Conservation (phyloP, 2,888 invertebrate genomes). For the Chaitophorus viminalis region DNA sequence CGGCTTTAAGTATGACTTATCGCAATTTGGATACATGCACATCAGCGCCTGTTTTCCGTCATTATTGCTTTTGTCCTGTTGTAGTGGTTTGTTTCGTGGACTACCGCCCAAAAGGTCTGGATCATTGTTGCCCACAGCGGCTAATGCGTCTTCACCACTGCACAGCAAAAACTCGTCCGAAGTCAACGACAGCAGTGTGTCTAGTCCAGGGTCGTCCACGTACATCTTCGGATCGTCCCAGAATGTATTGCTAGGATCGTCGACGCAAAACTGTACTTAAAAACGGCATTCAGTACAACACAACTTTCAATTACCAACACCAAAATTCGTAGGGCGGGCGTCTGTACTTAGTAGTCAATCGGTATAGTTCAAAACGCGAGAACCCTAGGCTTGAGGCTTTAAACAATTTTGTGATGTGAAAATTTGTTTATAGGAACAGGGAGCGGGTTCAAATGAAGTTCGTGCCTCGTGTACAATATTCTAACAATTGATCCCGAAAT, state of each 20-base stretch:
- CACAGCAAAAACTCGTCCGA: slow-evolving; percentile 8
- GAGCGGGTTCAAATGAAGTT: too few relatives aligned
- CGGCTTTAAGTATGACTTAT: slow-evolving; percentile 87
- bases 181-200: slow-evolving; percentile 36
- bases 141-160: background rate
- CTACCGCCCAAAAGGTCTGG: slow-evolving; percentile 9
- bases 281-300: background rate
- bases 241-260: slow-evolving; percentile 48
- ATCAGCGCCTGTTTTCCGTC: slow-evolving; percentile 9
- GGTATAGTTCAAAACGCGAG: too few relatives aligned
- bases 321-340: too few relatives aligned
- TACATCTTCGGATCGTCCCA: slow-evolving; percentile 59
- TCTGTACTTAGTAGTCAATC: too few relatives aligned
- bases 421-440: too few relatives aligned
- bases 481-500: too few relatives aligned
- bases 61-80: background rate
- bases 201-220: slow-evolving; percentile 46
- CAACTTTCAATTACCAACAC: too few relatives aligned
- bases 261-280: background rate
- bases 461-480: too few relatives aligned
- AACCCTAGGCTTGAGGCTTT: too few relatives aligned
- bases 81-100: background rate
- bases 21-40: slow-evolving; percentile 78
- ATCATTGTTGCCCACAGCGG: background rate
- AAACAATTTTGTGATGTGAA: too few relatives aligned